Percentiles rank a stretch among this genome's conserved stretches.
Conservation (phyloP, 1,140 invertebrate genomes). For the Nebria ingens region DNA sequence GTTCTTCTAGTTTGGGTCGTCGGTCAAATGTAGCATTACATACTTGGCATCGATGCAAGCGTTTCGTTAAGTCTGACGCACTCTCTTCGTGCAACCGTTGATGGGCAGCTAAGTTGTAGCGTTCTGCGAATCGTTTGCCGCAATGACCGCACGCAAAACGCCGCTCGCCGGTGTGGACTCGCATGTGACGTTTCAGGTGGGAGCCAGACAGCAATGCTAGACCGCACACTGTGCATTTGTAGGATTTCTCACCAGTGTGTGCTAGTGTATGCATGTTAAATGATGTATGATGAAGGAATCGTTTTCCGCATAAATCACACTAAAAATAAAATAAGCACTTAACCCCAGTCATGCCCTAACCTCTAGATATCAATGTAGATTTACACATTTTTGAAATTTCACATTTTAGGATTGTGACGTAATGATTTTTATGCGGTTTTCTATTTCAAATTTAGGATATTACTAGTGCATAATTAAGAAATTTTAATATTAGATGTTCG, state of each 20-base stretch:
- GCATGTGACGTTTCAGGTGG: slow-evolving; percentile 54
- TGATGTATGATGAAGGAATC: slow-evolving; percentile 57
- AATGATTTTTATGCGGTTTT: no score
- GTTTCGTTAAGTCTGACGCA: neutral
- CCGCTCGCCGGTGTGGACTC: slow-evolving; percentile 57
- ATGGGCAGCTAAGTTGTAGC: slow-evolving; percentile 33
- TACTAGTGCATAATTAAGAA: no score
- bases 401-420: no score
- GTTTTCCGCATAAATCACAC: slow-evolving; percentile 57
- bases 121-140: slow-evolving; percentile 56
- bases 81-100: slow-evolving; percentile 20
- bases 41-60: slow-evolving; percentile 5
- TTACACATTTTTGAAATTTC: neutral
- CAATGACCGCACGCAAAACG: slow-evolving; percentile 51
- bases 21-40: slow-evolving; percentile 8
- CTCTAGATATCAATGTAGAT: neutral
- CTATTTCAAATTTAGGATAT: no score
- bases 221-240: slow-evolving; percentile 48
- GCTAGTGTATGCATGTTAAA: slow-evolving; percentile 55
- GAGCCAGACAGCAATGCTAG: slow-evolving; percentile 48
- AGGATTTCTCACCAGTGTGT: slow-evolving; percentile 50
- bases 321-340: slow-evolving; percentile 24
- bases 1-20: slow-evolving; percentile 13
- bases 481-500: no score
- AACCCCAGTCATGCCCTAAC: neutral